These are phyloP conservation scores for Zaprionus gabonicus DNA, from an alignment of 1,140 invertebrate genomes.

Conservation along the genomic window DNA sequence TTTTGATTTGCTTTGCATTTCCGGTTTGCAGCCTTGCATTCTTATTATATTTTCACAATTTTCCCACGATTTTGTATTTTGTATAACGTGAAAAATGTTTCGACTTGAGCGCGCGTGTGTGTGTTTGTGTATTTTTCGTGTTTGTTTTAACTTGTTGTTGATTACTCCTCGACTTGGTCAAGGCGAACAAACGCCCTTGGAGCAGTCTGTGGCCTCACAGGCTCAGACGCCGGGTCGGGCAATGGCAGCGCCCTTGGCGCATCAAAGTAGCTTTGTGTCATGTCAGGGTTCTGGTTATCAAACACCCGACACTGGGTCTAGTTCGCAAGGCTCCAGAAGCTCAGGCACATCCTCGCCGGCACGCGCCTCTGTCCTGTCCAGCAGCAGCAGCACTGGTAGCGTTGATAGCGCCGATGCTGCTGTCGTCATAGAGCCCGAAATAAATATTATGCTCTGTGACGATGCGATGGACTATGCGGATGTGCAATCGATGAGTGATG, in stretches of 20 bases:
- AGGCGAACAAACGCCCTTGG: conserved; percentile 63
- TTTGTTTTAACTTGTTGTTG: conserved; percentile 7
- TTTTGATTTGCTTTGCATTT: neutral
- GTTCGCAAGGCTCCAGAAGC: conserved; percentile 51
- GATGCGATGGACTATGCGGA: conserved; percentile 58
- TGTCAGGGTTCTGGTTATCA: conserved; percentile 86
- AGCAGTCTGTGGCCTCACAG: conserved; percentile 48
- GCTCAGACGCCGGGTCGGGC: conserved; percentile 33
- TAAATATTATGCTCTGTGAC: conserved; percentile 67
- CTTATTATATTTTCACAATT: conserved; percentile 41
- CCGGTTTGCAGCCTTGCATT: conserved; percentile 7
- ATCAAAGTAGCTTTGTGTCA: conserved; percentile 87
- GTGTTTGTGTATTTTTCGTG: conserved; percentile 36
- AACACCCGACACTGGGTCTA: conserved; percentile 85
- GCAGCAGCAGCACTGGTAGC: conserved; percentile 56
- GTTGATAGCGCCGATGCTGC: conserved; percentile 71
- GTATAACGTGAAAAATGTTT: conserved; percentile 50
- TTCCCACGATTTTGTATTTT: conserved; percentile 62
- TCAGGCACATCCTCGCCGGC: conserved; percentile 65
- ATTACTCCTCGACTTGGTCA: conserved; percentile 43
- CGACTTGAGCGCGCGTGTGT: conserved; percentile 51
- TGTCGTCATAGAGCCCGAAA: conserved; percentile 67
- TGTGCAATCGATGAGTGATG: conserved; percentile 73
- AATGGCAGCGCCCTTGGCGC: conserved; percentile 84
- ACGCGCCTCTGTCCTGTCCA: conserved; percentile 58